A percentile compares a stretch with the other conserved stretches of the same genome.
Conservation (phyloP, 2,797 vertebrate species). For the Tapirus indicus region DNA sequence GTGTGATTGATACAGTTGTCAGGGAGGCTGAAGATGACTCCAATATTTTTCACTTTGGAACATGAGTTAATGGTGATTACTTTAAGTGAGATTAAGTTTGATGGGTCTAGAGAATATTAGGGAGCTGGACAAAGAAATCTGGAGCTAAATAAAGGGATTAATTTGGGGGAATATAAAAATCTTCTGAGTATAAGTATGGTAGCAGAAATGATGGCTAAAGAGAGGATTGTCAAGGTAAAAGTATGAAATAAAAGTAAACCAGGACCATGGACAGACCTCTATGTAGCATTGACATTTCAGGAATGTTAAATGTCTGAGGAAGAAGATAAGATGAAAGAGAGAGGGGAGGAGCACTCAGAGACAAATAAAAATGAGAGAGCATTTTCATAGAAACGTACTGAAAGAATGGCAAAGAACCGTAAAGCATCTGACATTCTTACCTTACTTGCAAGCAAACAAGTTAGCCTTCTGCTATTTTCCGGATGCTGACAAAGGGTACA, state of each 20-base stretch:
- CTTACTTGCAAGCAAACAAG: background rate
- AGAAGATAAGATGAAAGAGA: background rate
- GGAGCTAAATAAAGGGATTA: background rate
- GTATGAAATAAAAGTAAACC: background rate
- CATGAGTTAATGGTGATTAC: background rate
- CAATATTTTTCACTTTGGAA: background rate
- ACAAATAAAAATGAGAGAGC: background rate
- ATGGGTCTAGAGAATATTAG: background rate
- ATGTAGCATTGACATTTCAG: background rate
- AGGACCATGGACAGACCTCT: slow-evolving; percentile 32
- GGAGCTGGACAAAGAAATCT: background rate
- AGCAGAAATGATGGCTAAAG: background rate
- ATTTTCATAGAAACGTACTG: background rate
- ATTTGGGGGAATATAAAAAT: background rate
- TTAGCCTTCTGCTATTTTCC: background rate
- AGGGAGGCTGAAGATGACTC: background rate
- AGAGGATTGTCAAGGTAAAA: background rate
- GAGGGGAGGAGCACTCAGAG: background rate
- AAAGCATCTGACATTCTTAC: background rate
- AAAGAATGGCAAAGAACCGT: background rate
- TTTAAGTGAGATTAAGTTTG: slow-evolving; percentile 31
- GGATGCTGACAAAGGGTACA: background rate
- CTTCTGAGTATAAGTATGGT: background rate
- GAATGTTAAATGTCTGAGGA: background rate
- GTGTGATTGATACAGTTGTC: background rate